Evolutionary conservation across 2,888 invertebrate genomes (phyloP), one percentile per base, ranked within the genome.

Genomic region (Protonemura montana): DNA sequence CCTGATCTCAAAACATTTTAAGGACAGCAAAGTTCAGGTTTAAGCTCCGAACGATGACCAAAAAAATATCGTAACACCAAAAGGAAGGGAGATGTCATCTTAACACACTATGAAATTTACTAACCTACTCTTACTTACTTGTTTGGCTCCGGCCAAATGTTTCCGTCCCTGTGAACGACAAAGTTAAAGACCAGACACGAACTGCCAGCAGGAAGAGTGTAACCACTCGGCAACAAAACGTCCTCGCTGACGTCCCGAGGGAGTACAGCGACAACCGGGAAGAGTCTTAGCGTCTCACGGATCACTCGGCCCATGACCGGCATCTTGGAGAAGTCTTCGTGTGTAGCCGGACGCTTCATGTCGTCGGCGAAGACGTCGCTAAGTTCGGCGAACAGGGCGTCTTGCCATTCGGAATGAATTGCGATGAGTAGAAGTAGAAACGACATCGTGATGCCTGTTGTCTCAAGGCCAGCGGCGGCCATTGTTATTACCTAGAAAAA

Each of bases 381-480:
- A 78, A 87, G 77, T 25, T 88, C 88, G 35, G 76, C 83, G 5
- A 83, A 21, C 0, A 88, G 88, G 84, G 87, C 88, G 2, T 87
- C 86, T 78, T 89, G 88, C 7, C 88, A 80, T 25, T 88, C 86
- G 42, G 86, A 87, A 78, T 88, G 87, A 41, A 88, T 85, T 6
- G 88, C 88, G 80, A 88, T 42, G 83, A 88, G 85, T 30, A 88
- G 77, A 13, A 88, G 77, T 6, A 86, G 41, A 76, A 86, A 88
- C 0, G 86, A 85, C 25, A 85, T 84, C 0, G 85, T 78, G 29
- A 85, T 86, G 0, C 87, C 87, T 0, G 88, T 88, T 10, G 88
- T 88, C 84, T 88, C 88, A 78, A 87, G 87, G 27, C 88, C 88
- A n/a, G 87, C 88, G 13, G 87, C 88, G 26, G 88, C 88, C 16